A percentile compares a stretch with the other conserved stretches of the same genome.
Conservation (phyloP, 2,888 invertebrate genomes). For the Notodonta dromedarius region DNA sequence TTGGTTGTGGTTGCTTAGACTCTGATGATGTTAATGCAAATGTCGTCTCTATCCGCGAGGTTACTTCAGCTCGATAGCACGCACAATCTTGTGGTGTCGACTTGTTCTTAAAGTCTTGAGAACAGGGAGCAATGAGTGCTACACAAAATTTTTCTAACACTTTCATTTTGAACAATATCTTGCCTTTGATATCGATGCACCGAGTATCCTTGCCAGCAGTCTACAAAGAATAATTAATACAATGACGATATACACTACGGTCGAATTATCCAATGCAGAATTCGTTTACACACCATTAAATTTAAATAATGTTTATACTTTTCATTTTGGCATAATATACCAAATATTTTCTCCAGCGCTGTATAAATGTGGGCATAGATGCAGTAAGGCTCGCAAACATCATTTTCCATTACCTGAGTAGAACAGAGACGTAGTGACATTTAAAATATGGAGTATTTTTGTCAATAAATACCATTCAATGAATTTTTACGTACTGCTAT, state of each 20-base stretch:
- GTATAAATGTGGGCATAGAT: constrained; percentile 78
- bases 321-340: constrained; percentile 66
- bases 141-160: constrained; percentile 73
- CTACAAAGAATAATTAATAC: constrained; percentile 45
- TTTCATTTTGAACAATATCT: constrained; percentile 74
- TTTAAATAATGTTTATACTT: constrained; percentile 72
- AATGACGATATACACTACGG: background rate
- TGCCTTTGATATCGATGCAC: constrained; percentile 70
- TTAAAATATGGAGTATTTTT: background rate
- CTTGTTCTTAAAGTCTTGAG: constrained; percentile 46
- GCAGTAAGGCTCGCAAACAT: constrained; percentile 75
- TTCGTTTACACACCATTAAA: constrained; percentile 57
- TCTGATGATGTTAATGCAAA: constrained; percentile 60
- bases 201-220: constrained; percentile 68
- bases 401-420: constrained; percentile 74
- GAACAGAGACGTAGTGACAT: background rate
- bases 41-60: constrained; percentile 51
- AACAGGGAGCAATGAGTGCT: constrained; percentile 74
- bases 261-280: background rate
- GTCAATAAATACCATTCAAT: background rate
- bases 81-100: constrained; percentile 46
- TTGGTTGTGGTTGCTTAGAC: constrained; percentile 39
- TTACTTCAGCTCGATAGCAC: constrained; percentile 63
- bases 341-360: constrained; percentile 76
- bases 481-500: constrained; percentile 59